Base-by-base conservation (phyloP, 2,888 invertebrate species). In the Drosophila leonis region DNA sequence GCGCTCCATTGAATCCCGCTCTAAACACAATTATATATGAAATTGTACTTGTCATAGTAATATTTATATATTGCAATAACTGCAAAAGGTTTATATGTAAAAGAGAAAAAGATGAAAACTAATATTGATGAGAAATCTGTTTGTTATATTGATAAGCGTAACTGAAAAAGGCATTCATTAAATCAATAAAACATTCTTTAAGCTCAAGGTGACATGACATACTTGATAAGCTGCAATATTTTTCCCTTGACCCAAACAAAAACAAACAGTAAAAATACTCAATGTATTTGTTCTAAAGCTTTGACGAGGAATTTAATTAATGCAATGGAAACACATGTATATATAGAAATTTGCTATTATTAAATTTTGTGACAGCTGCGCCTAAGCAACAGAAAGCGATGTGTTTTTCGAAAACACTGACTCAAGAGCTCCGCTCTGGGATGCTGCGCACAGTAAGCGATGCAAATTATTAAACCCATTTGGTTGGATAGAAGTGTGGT, bases 111-210 rank as follows among this genome's bases (percentile, higher is more conserved):
- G 33, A 78, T 76, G 64, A 78, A 81, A 72, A 68, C 55, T 73
- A 85, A 85, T 80, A 79, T 74, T 80, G 78, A 66, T 73, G 77
- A 76, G 64, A 89, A 79, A 90, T 84, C 84, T 88, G 90, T 88
- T 89, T 88, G 88, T 89, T 87, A 88, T 87, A 87, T 83, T 88
- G 76, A 88, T 88, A 86, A 83, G 87, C 76, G 72, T 79, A 90
- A 77, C 73, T 83, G 66, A 75, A 85, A 71, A 84, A 74, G 71
- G 83, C 85, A 88, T 86, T 79, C 78, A 88, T 72, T 78, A 89
- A 89, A 90, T 89, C 84, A 87, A 88, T 82, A 80, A 89, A 88
- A 73, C 87, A 88, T 78, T 83, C 83, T 83, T 83, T 76, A 84
- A 84, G 84, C 88, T 81, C 81, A 80, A 79, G 52, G 62, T 70